Evolutionary conservation across 1,140 invertebrate species (phyloP).

Genomic region (Whitmania pigra): DNA sequence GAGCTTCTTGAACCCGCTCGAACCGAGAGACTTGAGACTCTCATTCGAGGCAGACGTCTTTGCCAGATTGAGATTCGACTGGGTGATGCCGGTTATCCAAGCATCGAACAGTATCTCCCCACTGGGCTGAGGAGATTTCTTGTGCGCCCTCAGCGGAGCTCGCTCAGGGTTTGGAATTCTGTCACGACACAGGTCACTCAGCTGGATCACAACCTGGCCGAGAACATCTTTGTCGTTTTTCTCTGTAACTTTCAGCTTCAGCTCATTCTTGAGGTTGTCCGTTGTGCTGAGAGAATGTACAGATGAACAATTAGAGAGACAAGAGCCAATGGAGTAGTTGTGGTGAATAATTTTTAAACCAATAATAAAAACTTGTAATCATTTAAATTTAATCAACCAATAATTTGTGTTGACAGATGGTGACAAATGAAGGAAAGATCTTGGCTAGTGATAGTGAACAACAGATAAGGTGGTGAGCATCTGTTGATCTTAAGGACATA

Average conservation of each 20-base stretch:
- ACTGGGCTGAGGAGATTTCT: constrained; percentile 34
- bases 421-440: too few relatives aligned
- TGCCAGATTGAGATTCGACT: background rate
- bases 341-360: too few relatives aligned
- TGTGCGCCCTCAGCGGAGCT: constrained; percentile 33
- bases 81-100: constrained; percentile 29
- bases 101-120: constrained; percentile 37
- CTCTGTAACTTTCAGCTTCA: constrained; percentile 38
- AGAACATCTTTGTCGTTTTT: constrained; percentile 34
- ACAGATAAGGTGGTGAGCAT: background rate
- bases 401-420: too few relatives aligned
- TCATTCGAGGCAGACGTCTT: background rate
- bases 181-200: constrained; percentile 28
- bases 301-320: background rate
- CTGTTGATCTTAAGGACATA: background rate
- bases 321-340: too few relatives aligned
- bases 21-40: constrained; percentile 12
- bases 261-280: constrained; percentile 29
- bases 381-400: too few relatives aligned
- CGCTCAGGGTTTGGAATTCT: constrained; percentile 28
- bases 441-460: too few relatives aligned
- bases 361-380: too few relatives aligned
- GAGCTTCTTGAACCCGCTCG: constrained; percentile 13
- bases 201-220: constrained; percentile 33
- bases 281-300: constrained; percentile 31